These are phyloP conservation scores for Eucera pruinosa DNA, from an alignment of 2,888 invertebrate species.

Conservation along the genomic window DNA sequence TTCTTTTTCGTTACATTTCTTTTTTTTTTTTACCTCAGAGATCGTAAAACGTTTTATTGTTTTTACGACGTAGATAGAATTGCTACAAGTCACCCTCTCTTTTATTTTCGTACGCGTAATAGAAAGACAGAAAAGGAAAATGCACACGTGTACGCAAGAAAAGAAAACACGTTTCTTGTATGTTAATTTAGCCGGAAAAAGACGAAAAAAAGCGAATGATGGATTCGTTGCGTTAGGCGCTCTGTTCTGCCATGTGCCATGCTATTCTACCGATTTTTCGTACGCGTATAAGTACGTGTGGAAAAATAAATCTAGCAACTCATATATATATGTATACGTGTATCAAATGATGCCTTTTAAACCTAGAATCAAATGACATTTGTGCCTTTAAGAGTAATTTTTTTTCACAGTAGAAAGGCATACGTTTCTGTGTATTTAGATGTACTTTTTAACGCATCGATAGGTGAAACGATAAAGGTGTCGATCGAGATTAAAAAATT, in stretches of 20 bases:
- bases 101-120: constrained; percentile 1
- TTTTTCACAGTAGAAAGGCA: constrained; percentile 9
- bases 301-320: constrained; percentile 20
- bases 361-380: constrained; percentile 17
- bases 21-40: constrained; percentile 49
- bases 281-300: constrained; percentile 10
- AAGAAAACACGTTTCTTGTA: neutral
- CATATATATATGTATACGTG: too few species aligned
- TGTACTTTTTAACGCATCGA: neutral
- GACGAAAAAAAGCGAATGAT: constrained; percentile 17
- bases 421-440: neutral
- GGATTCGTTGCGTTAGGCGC: constrained; percentile 47
- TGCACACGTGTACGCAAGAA: constrained; percentile 8
- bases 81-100: constrained; percentile 54
- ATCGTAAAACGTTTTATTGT: constrained; percentile 59
- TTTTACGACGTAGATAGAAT: constrained; percentile 63
- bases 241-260: constrained; percentile 67
- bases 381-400: neutral
- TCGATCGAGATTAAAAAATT: constrained; percentile 11
- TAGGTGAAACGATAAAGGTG: constrained; percentile 24
- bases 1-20: too few species aligned
- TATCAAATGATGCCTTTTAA: neutral
- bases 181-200: constrained; percentile 8
- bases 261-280: constrained; percentile 48
- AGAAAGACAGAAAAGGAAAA: constrained; percentile 25